Evolutionary conservation across 2,888 invertebrate species (phyloP).

Genomic region (Agrochola circellaris): DNA sequence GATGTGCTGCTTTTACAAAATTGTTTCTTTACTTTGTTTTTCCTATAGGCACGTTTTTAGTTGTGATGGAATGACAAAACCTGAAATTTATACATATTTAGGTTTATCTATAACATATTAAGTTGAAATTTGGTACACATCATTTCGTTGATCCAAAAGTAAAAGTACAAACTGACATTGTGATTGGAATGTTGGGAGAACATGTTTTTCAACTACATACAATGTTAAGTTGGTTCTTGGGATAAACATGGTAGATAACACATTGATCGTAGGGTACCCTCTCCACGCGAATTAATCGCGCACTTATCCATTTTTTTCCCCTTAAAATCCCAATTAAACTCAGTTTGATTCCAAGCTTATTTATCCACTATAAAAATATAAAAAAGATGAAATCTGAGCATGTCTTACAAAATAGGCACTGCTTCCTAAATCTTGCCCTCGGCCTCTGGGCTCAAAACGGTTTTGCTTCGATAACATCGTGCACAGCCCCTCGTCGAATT

Average conservation of each 20-base stretch:
- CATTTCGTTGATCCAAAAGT: too few relatives aligned
- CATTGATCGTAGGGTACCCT: not conserved
- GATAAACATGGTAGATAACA: not conserved
- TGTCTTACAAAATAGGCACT: not conserved
- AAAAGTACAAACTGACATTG: not conserved
- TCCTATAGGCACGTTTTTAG: too few relatives aligned
- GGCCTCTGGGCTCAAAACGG: constrained; percentile 22
- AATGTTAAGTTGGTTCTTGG: not conserved
- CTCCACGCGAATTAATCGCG: not conserved
- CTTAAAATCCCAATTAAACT: too few relatives aligned
- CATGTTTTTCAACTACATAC: not conserved
- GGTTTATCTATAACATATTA: too few relatives aligned
- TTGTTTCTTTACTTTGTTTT: not conserved
- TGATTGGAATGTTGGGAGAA: not conserved
- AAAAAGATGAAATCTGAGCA: not conserved
- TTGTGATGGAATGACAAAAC: not conserved
- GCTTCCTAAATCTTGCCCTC: constrained; percentile 10
- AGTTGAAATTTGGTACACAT: too few relatives aligned
- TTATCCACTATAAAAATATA: not conserved
- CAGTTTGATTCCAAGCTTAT: not conserved
- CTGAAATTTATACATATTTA: not conserved
- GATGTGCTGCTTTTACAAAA: not conserved
- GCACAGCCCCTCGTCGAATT: constrained; percentile 75
- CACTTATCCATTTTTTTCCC: not conserved
- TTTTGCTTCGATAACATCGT: constrained; percentile 70